Percentiles rank a stretch among this genome's conserved stretches.
Evolutionary conservation across 2,113 vertebrate species (phyloP).

Genomic region (Vireo altiloquus): DNA sequence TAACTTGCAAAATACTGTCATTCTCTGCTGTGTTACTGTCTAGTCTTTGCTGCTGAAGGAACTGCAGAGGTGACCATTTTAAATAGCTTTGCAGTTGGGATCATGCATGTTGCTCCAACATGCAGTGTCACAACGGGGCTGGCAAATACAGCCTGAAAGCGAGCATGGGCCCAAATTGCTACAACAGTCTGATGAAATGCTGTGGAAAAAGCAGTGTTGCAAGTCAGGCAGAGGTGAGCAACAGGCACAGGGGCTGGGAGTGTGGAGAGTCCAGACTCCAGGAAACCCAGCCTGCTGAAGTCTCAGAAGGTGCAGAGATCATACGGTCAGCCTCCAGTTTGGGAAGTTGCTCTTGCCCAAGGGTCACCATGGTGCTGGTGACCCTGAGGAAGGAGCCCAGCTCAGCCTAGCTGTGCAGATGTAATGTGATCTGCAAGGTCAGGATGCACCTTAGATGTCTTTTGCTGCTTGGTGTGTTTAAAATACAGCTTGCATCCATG

Average conservation of each 20-base stretch:
- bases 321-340: not conserved
- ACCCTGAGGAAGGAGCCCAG: not conserved
- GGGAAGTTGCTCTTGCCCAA: not conserved
- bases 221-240: constrained; percentile 51
- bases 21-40: not conserved
- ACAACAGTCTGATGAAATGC: not conserved
- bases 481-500: not conserved
- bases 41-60: not conserved
- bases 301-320: not conserved
- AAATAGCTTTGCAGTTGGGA: not conserved
- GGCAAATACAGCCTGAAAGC: not conserved
- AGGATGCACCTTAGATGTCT: not conserved
- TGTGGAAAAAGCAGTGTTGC: not conserved
- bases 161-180: not conserved
- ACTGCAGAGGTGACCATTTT: not conserved
- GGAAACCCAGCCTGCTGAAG: not conserved
- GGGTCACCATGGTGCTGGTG: not conserved
- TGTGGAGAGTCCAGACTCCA: not conserved
- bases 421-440: not conserved
- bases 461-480: not conserved
- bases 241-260: accelerated
- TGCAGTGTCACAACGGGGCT: not conserved
- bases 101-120: not conserved
- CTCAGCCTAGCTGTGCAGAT: not conserved
- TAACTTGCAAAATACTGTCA: not conserved